These are phyloP conservation scores for Eretmodus cyanostictus DNA, from an alignment of 2,113 vertebrate genomes.

Conservation along the genomic window DNA sequence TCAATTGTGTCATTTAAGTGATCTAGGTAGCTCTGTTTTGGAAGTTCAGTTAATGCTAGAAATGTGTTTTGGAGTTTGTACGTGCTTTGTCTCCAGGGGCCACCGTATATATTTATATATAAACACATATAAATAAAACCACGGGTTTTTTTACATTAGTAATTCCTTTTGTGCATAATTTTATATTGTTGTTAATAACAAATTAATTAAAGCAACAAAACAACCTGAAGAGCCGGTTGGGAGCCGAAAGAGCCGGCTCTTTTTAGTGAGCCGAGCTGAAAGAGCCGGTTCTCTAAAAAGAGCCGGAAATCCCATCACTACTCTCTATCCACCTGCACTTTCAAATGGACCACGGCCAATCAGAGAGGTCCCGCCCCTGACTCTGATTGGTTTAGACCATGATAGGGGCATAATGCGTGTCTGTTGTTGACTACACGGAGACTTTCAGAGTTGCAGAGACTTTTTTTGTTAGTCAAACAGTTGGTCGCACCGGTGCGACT, in stretches of 20 bases:
- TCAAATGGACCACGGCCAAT: neutral
- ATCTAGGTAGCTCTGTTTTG: too few relatives aligned
- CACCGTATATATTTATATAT: too few relatives aligned
- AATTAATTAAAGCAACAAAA: neutral
- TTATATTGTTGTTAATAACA: neutral
- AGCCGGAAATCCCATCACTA: neutral
- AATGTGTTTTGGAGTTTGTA: too few relatives aligned
- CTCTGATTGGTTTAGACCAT: neutral
- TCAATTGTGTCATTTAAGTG: too few relatives aligned
- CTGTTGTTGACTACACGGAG: neutral
- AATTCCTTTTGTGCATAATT: neutral
- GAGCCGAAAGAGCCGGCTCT: fast-evolving
- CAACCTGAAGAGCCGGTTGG: neutral
- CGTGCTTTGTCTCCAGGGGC: too few relatives aligned
- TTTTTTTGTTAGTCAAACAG: neutral
- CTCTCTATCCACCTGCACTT: neutral
- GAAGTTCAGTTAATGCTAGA: too few relatives aligned
- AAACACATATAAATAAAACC: too few relatives aligned
- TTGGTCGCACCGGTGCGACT: neutral
- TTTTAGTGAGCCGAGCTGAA: too few relatives aligned
- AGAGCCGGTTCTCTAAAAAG: neutral
- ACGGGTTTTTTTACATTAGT: fast-evolving
- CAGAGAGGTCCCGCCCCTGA: neutral
- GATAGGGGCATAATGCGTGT: neutral
- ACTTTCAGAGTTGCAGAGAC: neutral